phyloP scores from a whole-genome alignment of 2,113 vertebrate genomes.

The Heloderma charlesbogerti region DNA sequence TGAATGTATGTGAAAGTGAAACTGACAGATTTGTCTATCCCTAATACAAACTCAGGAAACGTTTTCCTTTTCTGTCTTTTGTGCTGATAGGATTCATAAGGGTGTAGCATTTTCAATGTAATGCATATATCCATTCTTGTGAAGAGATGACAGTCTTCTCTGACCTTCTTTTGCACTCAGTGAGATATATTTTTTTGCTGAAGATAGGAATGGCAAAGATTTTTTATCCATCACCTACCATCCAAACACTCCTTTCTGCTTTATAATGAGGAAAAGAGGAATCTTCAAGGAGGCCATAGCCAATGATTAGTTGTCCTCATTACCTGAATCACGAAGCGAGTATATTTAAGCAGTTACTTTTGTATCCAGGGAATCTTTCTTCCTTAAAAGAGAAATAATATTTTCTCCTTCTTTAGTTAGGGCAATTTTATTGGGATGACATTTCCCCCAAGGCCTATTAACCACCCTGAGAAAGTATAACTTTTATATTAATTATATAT shows the following conservation, averaged over 20 bases:
- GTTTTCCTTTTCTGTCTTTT: not conserved
- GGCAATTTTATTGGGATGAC: conserved; percentile 21
- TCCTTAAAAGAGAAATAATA: conserved; percentile 26
- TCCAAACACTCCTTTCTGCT: not conserved
- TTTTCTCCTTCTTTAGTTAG: conserved; percentile 24
- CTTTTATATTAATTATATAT: conserved; percentile 31
- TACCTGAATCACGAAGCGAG: not conserved
- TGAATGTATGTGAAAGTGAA: not conserved
- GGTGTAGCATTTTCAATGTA: not conserved
- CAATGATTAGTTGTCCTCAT: conserved; percentile 18
- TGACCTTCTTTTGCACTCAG: conserved; percentile 4
- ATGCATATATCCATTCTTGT: not conserved
- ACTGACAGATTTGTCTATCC: not conserved
- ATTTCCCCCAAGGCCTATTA: conserved; percentile 31
- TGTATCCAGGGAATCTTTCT: not conserved
- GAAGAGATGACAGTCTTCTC: conserved; percentile 6
- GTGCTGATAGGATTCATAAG: not conserved
- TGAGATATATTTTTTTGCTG: not conserved
- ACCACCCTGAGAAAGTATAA: conserved; percentile 18
- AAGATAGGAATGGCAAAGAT: not conserved
- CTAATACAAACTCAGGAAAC: not conserved
- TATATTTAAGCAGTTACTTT: conserved; percentile 18
- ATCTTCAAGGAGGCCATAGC: not conserved
- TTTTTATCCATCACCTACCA: not conserved
- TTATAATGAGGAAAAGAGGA: conserved; percentile 3